Conservation (phyloP, 2,797 vertebrate species). For the Cynodonichthys magdalenae region DNA sequence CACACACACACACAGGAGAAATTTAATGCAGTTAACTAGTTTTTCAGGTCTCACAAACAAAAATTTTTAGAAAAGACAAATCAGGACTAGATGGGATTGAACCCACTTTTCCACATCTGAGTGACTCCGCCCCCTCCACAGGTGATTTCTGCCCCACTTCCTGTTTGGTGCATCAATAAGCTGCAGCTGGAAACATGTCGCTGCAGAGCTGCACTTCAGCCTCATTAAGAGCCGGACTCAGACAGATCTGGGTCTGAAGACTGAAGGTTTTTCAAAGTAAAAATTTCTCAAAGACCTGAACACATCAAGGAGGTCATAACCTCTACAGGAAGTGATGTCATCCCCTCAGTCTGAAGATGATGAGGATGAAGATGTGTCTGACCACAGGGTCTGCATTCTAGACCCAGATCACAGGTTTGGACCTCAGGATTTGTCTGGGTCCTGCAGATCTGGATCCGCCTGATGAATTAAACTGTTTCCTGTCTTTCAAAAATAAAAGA, state of each 20-base stretch:
- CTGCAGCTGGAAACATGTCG: slow-evolving; percentile 25
- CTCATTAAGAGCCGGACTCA: slow-evolving; percentile 29
- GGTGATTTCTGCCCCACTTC: slow-evolving; percentile 31
- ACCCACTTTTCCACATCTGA: slow-evolving; percentile 67
- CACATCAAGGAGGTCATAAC: too few species aligned
- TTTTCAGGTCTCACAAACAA: slow-evolving; percentile 81
- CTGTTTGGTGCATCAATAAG: slow-evolving; percentile 39
- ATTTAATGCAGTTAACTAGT: slow-evolving; percentile 83
- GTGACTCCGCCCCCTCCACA: slow-evolving; percentile 15
- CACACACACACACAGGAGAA: slow-evolving; percentile 48
- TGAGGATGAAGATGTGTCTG: too few species aligned
- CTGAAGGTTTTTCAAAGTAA: too few species aligned
- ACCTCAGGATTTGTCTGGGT: too few species aligned
- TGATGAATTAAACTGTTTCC: too few species aligned
- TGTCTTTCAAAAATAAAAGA: too few species aligned
- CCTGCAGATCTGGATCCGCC: too few species aligned
- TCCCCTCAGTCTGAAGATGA: too few species aligned
- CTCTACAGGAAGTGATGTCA: too few species aligned
- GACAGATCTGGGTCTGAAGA: slow-evolving; percentile 73
- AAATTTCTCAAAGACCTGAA: too few species aligned
- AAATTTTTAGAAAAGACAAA: slow-evolving; percentile 69
- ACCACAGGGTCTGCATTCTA: too few species aligned
- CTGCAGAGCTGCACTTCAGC: slow-evolving; percentile 36
- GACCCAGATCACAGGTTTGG: too few species aligned
- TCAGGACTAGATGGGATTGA: slow-evolving; percentile 68